Conservation (phyloP, 2,888 invertebrate genomes). For the Drosophila setosimentum region DNA sequence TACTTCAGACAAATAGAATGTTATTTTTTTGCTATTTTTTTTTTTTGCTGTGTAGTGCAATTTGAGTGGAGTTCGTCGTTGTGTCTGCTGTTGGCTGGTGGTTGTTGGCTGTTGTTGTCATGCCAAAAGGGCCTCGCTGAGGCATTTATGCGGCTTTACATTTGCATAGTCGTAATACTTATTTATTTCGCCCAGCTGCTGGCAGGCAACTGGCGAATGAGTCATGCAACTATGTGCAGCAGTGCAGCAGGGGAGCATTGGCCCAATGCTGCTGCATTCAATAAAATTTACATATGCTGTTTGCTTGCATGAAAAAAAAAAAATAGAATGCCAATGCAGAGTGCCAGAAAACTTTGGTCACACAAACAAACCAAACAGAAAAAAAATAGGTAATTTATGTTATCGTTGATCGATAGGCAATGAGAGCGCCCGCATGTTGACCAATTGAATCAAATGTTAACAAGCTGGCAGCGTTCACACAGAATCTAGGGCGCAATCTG, state of each 20-base stretch:
- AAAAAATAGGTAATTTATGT: constrained; percentile 3
- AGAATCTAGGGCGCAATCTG: constrained; percentile 53
- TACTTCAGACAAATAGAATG: neutral
- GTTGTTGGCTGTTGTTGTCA: constrained; percentile 47
- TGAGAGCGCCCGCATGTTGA: constrained; percentile 57
- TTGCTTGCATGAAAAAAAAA: constrained; percentile 11
- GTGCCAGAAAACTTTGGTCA: constrained; percentile 6
- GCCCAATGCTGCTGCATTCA: constrained; percentile 38
- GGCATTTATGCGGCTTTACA: constrained; percentile 77
- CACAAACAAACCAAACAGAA: constrained; percentile 2
- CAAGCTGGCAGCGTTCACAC: constrained; percentile 11
- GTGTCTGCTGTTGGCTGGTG: constrained; percentile 36
- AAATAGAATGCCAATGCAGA: neutral
- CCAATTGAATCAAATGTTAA: constrained; percentile 50
- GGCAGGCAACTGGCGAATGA: constrained; percentile 14
- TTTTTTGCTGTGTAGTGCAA: constrained; percentile 19
- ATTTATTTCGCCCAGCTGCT: constrained; percentile 47
- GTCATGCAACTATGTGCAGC: constrained; percentile 26
- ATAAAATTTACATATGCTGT: constrained; percentile 34
- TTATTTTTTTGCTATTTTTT: neutral
- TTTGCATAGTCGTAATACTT: constrained; percentile 68
- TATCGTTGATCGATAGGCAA: constrained; percentile 50
- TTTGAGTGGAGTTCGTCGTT: constrained; percentile 61
- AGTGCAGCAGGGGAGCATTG: constrained; percentile 31
- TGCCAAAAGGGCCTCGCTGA: constrained; percentile 48